phyloP scores from a whole-genome alignment of 64 coral and sea anemone genomes.

The Porites lutea region DNA sequence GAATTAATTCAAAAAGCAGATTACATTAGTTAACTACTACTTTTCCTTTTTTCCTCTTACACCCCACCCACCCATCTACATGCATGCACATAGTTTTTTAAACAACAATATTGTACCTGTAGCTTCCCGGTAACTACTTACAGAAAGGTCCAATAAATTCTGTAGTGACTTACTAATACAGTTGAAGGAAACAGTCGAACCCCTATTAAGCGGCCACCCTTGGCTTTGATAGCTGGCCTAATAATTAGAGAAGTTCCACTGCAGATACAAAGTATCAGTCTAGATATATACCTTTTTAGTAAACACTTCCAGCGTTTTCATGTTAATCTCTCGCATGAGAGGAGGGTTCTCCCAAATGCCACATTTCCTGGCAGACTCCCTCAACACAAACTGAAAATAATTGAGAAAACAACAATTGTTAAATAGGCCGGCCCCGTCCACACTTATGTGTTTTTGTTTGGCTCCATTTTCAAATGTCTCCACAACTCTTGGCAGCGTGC shows the following conservation, averaged over 20 bases:
- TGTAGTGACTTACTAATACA: not conserved
- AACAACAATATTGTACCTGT: not conserved
- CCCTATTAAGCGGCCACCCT: not conserved
- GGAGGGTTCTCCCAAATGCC: conserved; percentile 40
- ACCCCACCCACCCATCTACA: not conserved
- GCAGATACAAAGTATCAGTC: too few species aligned
- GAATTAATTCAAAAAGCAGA: conserved; percentile 3
- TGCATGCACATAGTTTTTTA: not conserved
- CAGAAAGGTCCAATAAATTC: not conserved
- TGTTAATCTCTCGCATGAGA: not conserved
- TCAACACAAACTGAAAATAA: conserved; percentile 5
- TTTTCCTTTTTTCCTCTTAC: not conserved
- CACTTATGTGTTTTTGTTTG: too few species aligned
- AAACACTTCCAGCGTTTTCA: not conserved
- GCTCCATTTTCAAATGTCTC: too few species aligned
- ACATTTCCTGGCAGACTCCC: not conserved
- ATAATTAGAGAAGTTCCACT: not conserved
- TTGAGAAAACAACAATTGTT: not conserved
- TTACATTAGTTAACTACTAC: not conserved
- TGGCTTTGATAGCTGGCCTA: too few species aligned
- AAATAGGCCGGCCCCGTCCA: not conserved
- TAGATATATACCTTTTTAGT: conserved; percentile 12
- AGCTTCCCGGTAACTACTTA: not conserved
- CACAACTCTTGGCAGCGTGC: not conserved
- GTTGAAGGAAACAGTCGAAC: not conserved